phyloP scores from a whole-genome alignment of 2,113 vertebrate species.

The Hemibagrus wyckioides region DNA sequence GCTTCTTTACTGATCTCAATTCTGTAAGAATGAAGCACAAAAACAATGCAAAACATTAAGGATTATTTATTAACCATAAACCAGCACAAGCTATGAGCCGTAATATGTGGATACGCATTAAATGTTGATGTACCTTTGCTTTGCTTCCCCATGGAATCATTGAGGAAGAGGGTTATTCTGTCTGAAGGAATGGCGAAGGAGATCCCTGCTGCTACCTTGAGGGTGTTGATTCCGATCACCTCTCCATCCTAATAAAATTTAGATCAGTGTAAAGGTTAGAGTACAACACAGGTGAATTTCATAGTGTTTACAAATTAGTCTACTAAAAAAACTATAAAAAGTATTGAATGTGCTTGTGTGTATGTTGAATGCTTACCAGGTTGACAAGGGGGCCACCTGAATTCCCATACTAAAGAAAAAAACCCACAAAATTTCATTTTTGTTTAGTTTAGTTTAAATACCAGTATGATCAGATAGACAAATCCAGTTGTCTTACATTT shows the following conservation, averaged over 20 bases:
- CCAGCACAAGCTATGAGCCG: neutral
- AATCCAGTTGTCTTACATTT: slow-evolving; percentile 79
- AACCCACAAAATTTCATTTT: slow-evolving; percentile 6
- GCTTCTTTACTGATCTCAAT: slow-evolving; percentile 79
- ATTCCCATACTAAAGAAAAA: slow-evolving; percentile 84
- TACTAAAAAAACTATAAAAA: neutral
- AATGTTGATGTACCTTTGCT: slow-evolving; percentile 75
- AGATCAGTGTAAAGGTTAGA: neutral
- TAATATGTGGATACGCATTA: neutral
- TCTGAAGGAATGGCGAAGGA: slow-evolving; percentile 95
- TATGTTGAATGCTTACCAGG: slow-evolving; percentile 74
- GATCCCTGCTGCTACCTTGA: slow-evolving; percentile 92
- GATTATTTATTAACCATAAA: slow-evolving; percentile 4
- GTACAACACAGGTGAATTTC: neutral
- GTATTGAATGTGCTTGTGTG: neutral
- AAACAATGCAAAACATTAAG: neutral
- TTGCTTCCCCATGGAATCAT: slow-evolving; percentile 81
- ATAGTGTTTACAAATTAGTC: neutral
- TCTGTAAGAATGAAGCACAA: slow-evolving; percentile 70
- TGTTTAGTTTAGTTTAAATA: neutral
- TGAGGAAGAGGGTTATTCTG: slow-evolving; percentile 85
- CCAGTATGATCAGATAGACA: neutral
- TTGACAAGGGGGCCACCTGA: slow-evolving; percentile 94
- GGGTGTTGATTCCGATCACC: slow-evolving; percentile 94
- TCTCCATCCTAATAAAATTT: slow-evolving; percentile 81